Percentiles rank a stretch among this genome's conserved stretches.
Evolutionary conservation across 2,797 vertebrate genomes (phyloP).

Genomic region (Tragopan temminckii): DNA sequence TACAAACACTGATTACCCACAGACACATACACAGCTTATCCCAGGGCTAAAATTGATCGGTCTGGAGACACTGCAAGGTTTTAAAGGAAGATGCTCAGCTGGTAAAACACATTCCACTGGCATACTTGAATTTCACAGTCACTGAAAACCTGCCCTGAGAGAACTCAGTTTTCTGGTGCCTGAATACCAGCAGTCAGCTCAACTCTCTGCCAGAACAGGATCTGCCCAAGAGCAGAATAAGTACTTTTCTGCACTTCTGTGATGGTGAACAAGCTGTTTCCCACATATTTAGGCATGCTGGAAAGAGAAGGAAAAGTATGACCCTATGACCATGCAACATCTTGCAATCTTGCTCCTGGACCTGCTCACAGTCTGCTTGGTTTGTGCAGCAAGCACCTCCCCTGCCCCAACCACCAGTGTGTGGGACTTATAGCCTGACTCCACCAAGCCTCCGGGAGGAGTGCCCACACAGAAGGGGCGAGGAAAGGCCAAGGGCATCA

Average conservation of each 20-base stretch:
- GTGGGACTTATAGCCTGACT: no score
- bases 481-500: neutral
- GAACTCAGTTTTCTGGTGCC: neutral
- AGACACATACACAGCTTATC: neutral
- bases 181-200: neutral
- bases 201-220: neutral
- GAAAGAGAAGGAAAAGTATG: neutral
- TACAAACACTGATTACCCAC: neutral
- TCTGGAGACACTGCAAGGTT: neutral
- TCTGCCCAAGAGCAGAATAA: neutral
- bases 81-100: neutral
- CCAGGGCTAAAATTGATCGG: neutral
- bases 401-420: no score
- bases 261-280: neutral
- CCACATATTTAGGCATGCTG: neutral
- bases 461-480: rapidly evolving
- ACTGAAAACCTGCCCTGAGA: neutral
- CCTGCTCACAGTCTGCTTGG: neutral
- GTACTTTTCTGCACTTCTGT: neutral
- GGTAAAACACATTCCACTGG: neutral
- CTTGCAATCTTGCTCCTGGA: neutral
- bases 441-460: no score
- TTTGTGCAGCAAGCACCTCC: neutral
- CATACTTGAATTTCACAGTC: neutral
- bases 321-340: rapidly evolving